Percentiles rank a stretch among this genome's conserved stretches.
Conservation (phyloP, 2,888 invertebrate genomes). For the Scaptomyza polygonia region DNA sequence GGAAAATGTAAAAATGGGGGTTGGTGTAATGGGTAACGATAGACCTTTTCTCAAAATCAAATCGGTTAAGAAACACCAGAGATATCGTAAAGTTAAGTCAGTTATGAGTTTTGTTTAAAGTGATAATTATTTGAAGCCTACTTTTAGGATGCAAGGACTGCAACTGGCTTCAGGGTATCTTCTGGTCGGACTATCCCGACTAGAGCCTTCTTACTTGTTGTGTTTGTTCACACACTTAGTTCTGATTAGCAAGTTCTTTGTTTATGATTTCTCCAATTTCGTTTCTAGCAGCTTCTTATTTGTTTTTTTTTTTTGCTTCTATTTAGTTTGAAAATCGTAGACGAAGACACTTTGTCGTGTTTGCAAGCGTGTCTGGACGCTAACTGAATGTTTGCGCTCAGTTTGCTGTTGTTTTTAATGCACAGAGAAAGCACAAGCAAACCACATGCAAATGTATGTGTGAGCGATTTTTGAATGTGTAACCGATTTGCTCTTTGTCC, state of each 20-base stretch:
- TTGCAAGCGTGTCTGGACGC: conserved; percentile 25
- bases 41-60: no score
- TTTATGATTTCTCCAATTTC: conserved; percentile 25
- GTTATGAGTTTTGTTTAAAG: conserved; percentile 63
- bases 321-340: background rate
- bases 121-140: no score
- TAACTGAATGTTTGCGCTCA: conserved; percentile 45
- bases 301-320: background rate
- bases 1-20: no score
- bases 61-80: no score
- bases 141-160: no score
- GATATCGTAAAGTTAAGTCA: background rate
- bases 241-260: conserved; percentile 7
- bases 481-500: conserved; percentile 10
- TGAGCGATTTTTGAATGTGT: conserved; percentile 1
- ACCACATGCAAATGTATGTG: no score
- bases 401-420: conserved; percentile 24
- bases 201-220: conserved; percentile 62
- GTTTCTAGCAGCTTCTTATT: conserved; percentile 7
- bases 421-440: conserved; percentile 16
- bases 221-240: conserved; percentile 14
- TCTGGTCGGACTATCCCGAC: no score
- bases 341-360: background rate
- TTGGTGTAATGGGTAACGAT: no score
- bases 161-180: no score